Conservation (phyloP, 2,888 invertebrate genomes). For the Melanostoma mellinum region DNA sequence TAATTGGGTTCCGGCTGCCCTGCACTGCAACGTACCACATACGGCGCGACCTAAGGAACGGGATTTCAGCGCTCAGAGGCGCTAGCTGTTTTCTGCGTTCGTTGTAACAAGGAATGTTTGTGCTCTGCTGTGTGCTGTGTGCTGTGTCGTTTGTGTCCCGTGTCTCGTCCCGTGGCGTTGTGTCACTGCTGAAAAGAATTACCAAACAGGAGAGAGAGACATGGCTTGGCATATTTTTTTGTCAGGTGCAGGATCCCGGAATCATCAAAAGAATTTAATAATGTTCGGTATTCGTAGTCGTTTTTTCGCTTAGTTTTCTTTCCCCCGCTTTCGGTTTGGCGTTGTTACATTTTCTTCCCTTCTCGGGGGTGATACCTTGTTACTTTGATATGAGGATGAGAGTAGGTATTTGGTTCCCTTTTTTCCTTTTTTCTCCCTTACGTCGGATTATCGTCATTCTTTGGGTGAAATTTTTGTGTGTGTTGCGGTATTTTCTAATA, state of each 20-base stretch:
- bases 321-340: slow-evolving; percentile 18
- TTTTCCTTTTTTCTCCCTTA: slow-evolving; percentile 38
- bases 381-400: neutral
- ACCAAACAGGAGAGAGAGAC: slow-evolving; percentile 33
- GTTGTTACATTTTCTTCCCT: slow-evolving; percentile 60
- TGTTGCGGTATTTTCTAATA: slow-evolving; percentile 69
- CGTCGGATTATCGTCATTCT: slow-evolving; percentile 53
- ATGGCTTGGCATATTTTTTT: slow-evolving; percentile 67
- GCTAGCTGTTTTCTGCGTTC: slow-evolving; percentile 4
- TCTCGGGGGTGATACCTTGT: slow-evolving; percentile 27
- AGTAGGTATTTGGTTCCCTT: neutral
- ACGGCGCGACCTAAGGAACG: slow-evolving; percentile 11
- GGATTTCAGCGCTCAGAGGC: slow-evolving; percentile 28
- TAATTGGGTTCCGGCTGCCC: slow-evolving; percentile 65
- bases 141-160: neutral
- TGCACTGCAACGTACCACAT: slow-evolving; percentile 19
- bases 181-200: slow-evolving; percentile 53
- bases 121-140: slow-evolving; percentile 6
- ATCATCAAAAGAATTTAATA: slow-evolving; percentile 72
- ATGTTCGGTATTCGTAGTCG: slow-evolving; percentile 55
- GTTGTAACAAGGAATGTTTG: slow-evolving; percentile 38
- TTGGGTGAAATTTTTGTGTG: slow-evolving; percentile 52
- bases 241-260: slow-evolving; percentile 67
- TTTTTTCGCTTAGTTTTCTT: slow-evolving; percentile 32
- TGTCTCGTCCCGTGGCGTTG: neutral